Percentiles rank a stretch among this genome's conserved stretches.
Evolutionary conservation across 2,888 invertebrate genomes (phyloP).

Genomic region (Rhaphigaster nebulosa): DNA sequence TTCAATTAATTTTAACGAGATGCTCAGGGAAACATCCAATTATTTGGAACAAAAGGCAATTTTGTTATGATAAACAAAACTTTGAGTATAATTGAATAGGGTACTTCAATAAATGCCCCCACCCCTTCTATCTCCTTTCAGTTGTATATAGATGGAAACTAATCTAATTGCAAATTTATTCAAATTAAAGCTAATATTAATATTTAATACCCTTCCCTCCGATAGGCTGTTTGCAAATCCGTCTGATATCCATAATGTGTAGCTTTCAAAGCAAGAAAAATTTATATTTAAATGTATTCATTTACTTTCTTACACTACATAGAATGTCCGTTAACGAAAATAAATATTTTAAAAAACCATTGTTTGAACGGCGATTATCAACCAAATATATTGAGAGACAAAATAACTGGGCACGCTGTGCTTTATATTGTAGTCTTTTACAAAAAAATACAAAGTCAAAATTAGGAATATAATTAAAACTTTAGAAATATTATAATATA

Average conservation of each 20-base stretch:
- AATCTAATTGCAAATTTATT: conserved; percentile 26
- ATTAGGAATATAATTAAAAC: no score
- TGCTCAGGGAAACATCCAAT: neutral
- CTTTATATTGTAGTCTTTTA: no score
- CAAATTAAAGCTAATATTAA: neutral
- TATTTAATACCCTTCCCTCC: neutral
- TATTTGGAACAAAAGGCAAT: neutral
- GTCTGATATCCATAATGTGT: neutral
- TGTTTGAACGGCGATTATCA: no score
- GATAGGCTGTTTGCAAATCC: neutral
- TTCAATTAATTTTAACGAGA: neutral
- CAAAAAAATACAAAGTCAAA: no score
- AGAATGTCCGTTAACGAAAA: no score
- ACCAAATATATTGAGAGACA: no score
- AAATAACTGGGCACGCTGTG: no score
- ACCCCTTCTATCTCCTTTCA: neutral
- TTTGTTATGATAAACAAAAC: conserved; percentile 8
- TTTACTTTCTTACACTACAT: no score
- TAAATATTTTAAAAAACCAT: no score
- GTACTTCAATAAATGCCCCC: neutral
- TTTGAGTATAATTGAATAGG: neutral
- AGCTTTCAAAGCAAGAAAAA: neutral
- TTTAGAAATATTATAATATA: no score
- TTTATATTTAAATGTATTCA: no score
- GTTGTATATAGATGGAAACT: neutral